Percentiles rank a stretch among this genome's conserved stretches.
Evolutionary conservation across 1,140 invertebrate species (phyloP).

Genomic region (Lasaia peninsularis): DNA sequence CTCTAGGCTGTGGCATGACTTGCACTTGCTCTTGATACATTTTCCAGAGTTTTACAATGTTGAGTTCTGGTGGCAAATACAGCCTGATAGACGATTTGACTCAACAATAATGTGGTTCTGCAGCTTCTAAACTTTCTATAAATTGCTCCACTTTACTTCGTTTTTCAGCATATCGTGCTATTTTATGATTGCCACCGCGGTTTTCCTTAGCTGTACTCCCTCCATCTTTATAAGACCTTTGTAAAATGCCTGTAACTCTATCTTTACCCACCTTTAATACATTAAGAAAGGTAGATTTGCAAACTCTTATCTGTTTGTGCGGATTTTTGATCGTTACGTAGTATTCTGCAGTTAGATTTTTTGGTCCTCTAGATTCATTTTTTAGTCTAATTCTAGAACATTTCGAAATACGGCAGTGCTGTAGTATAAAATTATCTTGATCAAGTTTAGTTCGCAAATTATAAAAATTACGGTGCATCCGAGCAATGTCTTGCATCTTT

Average conservation of each 20-base stretch:
- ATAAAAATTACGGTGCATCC: not conserved
- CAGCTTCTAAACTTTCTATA: not conserved
- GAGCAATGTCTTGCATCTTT: constrained; percentile 1
- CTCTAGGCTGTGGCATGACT: not conserved
- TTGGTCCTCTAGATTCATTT: not conserved
- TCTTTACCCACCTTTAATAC: constrained; percentile 6
- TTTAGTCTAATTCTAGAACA: not conserved
- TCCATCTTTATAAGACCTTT: constrained; percentile 10
- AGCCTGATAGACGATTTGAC: not conserved
- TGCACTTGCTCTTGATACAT: constrained; percentile 1
- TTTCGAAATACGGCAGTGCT: not conserved
- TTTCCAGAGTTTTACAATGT: constrained; percentile 12
- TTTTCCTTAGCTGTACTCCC: constrained; percentile 12
- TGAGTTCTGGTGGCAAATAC: constrained; percentile 11
- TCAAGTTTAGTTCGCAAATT: not conserved
- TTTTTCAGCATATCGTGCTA: constrained; percentile 7
- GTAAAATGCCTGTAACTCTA: constrained; percentile 10
- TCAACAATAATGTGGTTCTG: not conserved
- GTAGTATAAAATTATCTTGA: not conserved
- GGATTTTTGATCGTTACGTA: not conserved
- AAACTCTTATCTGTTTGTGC: not conserved
- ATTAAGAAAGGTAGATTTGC: not conserved
- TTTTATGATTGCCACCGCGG: constrained; percentile 13
- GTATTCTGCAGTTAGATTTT: not conserved
- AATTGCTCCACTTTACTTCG: constrained; percentile 1